These are phyloP conservation scores for Tenthredo scrophulariae DNA, from an alignment of 2,888 invertebrate genomes.

Conservation along the genomic window DNA sequence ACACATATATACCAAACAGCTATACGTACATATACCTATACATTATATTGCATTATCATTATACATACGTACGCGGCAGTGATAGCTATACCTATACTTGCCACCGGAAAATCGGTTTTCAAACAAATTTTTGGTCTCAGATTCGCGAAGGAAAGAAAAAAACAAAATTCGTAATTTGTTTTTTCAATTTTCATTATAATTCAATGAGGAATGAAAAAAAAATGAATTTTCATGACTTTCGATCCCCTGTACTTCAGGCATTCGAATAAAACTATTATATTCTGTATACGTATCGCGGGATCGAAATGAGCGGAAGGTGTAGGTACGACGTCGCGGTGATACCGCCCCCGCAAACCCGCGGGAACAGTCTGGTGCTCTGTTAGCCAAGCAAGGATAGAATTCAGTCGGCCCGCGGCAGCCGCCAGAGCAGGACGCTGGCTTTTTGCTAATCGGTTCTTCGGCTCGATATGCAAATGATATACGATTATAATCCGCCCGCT, in stretches of 20 bases:
- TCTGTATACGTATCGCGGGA: not conserved
- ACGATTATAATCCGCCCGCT: not conserved
- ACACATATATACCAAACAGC: conserved; percentile 1
- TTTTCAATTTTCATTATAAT: not conserved
- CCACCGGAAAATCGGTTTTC: too few species aligned
- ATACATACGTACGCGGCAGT: not conserved
- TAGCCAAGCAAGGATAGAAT: conserved; percentile 7
- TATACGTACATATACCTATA: conserved; percentile 25
- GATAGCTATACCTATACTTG: too few species aligned
- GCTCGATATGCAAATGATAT: conserved; percentile 32
- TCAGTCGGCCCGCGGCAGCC: conserved; percentile 76
- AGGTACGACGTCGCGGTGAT: conserved; percentile 28
- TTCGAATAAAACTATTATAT: not conserved
- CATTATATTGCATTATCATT: not conserved
- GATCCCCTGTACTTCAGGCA: not conserved
- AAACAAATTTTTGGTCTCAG: not conserved
- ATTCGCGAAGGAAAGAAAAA: not conserved
- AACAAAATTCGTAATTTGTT: not conserved
- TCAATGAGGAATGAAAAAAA: not conserved
- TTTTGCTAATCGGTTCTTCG: conserved; percentile 52
- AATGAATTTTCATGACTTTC: not conserved
- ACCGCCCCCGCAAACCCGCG: conserved; percentile 41
- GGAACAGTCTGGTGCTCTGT: conserved; percentile 7
- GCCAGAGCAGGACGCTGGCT: conserved; percentile 64
- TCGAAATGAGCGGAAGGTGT: conserved; percentile 36